These are phyloP conservation scores for Apodemus sylvaticus DNA, from an alignment of 2,113 vertebrate genomes.

Conservation along the genomic window DNA sequence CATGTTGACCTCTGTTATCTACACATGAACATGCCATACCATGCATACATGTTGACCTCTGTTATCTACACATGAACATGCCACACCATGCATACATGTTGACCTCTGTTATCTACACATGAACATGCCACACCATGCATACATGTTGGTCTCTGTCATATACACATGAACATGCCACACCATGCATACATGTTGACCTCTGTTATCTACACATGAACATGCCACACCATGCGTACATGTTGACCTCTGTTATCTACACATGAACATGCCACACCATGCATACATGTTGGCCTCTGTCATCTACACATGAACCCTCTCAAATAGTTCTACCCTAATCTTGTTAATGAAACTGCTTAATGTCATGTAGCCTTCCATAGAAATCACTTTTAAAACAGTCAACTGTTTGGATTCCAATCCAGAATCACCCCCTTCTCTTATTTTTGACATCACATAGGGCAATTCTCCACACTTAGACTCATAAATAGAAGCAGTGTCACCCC, in stretches of 20 bases:
- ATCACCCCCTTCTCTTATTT: not conserved
- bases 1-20: not conserved
- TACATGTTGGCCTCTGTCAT: fast-evolving
- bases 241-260: too few species aligned
- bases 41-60: not conserved
- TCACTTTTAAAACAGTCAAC: not conserved
- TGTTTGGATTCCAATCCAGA: not conserved
- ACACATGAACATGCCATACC: not conserved
- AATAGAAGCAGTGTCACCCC: not conserved
- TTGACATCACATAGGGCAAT: not conserved
- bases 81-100: not conserved
- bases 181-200: fast-evolving
- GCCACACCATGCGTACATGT: not conserved
- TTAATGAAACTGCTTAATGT: not conserved
- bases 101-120: not conserved
- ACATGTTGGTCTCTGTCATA: not conserved
- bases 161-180: not conserved
- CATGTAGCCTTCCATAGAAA: not conserved
- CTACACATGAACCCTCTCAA: not conserved
- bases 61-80: too few species aligned
- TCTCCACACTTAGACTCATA: not conserved
- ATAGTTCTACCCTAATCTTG: not conserved
- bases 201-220: not conserved
- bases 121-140: too few species aligned
- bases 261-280: not conserved